Evolutionary conservation across 2,888 invertebrate genomes (phyloP).

Genomic region (Marronus borbonicus): DNA sequence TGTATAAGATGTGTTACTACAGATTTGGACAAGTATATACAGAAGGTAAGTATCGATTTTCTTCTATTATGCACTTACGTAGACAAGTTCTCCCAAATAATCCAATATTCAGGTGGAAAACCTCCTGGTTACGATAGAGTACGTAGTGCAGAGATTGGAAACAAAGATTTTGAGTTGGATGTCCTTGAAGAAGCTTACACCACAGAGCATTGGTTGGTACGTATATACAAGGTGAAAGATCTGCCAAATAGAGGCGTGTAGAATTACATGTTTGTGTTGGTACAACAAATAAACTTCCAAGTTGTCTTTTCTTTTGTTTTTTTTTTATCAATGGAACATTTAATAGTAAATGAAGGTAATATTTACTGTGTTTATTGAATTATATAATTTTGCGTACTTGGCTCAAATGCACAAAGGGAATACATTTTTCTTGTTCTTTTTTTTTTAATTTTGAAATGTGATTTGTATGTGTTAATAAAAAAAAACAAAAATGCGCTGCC

Average conservation of each 20-base stretch:
- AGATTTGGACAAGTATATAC: conserved; percentile 97
- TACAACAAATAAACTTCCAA: background rate
- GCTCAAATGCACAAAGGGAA: background rate
- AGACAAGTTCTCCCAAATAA: background rate
- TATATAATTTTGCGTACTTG: background rate
- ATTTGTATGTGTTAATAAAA: no score
- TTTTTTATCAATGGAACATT: background rate
- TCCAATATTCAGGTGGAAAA: conserved; percentile 76
- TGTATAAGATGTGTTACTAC: conserved; percentile 99
- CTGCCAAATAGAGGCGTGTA: conserved; percentile 89
- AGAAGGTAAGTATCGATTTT: conserved; percentile 81
- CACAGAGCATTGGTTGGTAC: conserved; percentile 98
- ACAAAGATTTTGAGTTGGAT: conserved; percentile 97
- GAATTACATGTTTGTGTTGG: background rate
- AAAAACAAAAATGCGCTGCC: no score
- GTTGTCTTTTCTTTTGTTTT: background rate
- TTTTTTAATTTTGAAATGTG: no score
- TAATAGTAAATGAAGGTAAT: background rate
- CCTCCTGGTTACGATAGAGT: conserved; percentile 98
- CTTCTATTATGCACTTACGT: background rate
- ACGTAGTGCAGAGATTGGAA: conserved; percentile 97
- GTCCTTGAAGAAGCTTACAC: conserved; percentile 99
- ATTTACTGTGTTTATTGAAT: background rate
- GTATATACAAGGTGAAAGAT: conserved; percentile 98
- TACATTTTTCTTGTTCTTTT: background rate